phyloP scores from a whole-genome alignment of 2,113 vertebrate genomes.

The Passerina amoena region DNA sequence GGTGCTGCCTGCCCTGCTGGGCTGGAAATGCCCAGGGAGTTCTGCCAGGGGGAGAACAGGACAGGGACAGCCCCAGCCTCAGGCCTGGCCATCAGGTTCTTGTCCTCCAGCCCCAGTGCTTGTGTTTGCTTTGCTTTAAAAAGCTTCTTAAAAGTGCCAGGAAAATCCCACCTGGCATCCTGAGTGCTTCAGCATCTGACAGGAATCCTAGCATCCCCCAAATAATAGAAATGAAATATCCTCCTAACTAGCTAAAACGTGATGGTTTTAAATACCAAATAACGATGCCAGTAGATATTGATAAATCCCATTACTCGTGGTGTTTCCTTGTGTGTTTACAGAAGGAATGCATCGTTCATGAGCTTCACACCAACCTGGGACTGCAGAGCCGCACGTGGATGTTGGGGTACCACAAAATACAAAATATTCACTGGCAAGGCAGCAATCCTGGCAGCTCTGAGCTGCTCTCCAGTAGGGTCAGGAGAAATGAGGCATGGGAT shows the following conservation, averaged over 20 bases:
- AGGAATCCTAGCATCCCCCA: not conserved
- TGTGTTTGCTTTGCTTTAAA: not conserved
- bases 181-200: not conserved
- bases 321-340: not conserved
- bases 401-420: not conserved
- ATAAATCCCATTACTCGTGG: not conserved
- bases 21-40: not conserved
- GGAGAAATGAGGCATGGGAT: not conserved
- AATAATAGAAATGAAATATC: accelerated
- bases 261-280: not conserved
- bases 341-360: not conserved
- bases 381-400: not conserved
- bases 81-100: not conserved
- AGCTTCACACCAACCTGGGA: not conserved
- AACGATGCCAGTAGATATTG: no score
- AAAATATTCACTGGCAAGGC: not conserved
- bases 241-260: not conserved
- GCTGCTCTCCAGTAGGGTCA: not conserved
- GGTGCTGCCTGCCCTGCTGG: not conserved
- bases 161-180: not conserved
- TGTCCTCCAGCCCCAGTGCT: not conserved
- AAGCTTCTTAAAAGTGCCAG: not conserved
- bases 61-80: not conserved
- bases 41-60: not conserved
- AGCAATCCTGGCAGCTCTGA: not conserved